These are phyloP conservation scores for Trachelus troglodyta DNA, from an alignment of 2,888 invertebrate genomes.

Conservation along the genomic window DNA sequence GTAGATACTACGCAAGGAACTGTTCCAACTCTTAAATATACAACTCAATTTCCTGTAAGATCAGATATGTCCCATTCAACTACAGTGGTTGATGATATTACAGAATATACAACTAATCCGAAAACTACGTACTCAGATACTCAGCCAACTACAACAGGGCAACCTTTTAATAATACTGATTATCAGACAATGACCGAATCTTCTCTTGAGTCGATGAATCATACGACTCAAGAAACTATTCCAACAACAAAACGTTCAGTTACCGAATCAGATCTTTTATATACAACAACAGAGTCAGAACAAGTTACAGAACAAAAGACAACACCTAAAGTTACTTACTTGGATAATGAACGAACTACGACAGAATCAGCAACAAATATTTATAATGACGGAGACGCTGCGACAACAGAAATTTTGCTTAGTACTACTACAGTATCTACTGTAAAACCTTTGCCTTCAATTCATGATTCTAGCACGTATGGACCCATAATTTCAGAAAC, in stretches of 20 bases:
- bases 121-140: not conserved
- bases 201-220: not conserved
- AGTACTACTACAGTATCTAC: too few relatives aligned
- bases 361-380: too few relatives aligned
- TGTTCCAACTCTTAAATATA: too few relatives aligned
- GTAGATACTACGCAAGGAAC: too few relatives aligned
- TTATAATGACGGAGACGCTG: not conserved
- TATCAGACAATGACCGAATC: too few relatives aligned
- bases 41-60: too few relatives aligned
- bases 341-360: not conserved
- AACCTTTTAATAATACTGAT: not conserved
- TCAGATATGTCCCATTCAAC: too few relatives aligned
- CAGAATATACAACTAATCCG: too few relatives aligned
- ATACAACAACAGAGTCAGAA: not conserved
- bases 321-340: not conserved
- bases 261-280: not conserved
- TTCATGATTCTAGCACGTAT: too few relatives aligned
- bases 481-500: not conserved
- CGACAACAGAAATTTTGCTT: not conserved
- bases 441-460: too few relatives aligned
- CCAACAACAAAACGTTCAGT: not conserved
- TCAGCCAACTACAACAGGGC: not conserved
- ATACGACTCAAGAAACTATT: not conserved
- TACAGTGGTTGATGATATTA: too few relatives aligned
- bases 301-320: constrained; percentile 1